Conservation (phyloP, 2,797 vertebrate genomes). For the Myotis vivesi region DNA sequence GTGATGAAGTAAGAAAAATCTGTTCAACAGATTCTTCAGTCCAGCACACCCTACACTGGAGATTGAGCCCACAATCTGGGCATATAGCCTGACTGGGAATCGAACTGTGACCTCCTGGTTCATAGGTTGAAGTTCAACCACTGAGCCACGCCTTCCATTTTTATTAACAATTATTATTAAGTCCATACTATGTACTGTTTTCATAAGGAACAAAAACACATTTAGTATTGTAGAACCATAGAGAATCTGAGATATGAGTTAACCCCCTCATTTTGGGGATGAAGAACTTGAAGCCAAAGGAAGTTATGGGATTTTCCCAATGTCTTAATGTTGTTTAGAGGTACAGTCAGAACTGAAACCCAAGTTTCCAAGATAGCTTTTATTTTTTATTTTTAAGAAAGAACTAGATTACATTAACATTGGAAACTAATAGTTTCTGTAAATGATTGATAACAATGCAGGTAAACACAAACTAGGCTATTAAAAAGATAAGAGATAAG, state of each 20-base stretch:
- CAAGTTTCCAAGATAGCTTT: background rate
- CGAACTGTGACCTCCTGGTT: no score
- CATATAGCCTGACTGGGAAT: no score
- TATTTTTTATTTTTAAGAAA: background rate
- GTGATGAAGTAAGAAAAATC: background rate
- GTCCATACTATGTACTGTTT: background rate
- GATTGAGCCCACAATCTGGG: no score
- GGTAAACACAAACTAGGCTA: background rate
- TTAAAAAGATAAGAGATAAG: background rate
- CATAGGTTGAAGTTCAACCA: no score
- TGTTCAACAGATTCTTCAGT: background rate
- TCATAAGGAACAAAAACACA: background rate
- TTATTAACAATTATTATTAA: background rate
- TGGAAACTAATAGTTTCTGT: background rate
- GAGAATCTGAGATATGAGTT: background rate
- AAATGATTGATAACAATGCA: background rate
- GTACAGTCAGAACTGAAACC: background rate
- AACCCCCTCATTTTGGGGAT: background rate
- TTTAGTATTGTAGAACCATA: background rate
- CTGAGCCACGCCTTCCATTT: background rate
- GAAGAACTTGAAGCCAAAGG: background rate
- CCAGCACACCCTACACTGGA: no score
- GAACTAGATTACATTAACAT: background rate
- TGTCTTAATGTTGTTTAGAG: background rate
- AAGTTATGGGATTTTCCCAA: background rate